Evolutionary conservation across 2,113 vertebrate genomes (phyloP), one percentile per base, ranked within the genome.

Genomic region (Halcyon senegalensis): DNA sequence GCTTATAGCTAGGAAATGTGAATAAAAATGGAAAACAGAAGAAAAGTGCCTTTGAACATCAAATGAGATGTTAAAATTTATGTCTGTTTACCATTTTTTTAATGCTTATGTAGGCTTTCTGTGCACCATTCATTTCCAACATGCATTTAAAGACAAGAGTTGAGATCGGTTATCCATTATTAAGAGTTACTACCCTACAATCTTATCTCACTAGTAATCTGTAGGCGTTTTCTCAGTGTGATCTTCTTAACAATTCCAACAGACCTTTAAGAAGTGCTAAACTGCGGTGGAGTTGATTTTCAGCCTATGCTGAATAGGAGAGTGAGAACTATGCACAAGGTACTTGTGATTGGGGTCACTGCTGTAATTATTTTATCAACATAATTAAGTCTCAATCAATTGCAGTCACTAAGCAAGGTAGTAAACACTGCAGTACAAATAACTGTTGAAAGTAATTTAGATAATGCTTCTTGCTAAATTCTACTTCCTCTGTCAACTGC

Each of bases 361-460:
- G 3, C 7, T 84, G 6, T 64, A 93, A 95, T 94, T 90, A 92
- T 89, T 93, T 93, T 94, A 86, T 91, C 48, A 89, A n/a, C 53
- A n/a, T 68, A 96, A 96, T 95, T 92, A 90, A 95, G 64, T 72
- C 73, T 72, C 66, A 90, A 87, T 75, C 88, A 92, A 27, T 58
- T 90, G 64, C 44, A 94, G 53, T 60, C 66, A 79, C 80, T 87
- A 94, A 95, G 43, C 21, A 64, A 69, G 60, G 60, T 67, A 90
- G 88, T 90, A 96, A 90, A 94, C 80, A 94, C 10, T 81, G 46
- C 59, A 90, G 43, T 75, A 81, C 43, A 74, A 94, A 82, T 78
- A 88, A 82, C 31, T 92, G 35, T 43, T 89, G 68, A 83, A 96
- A 81, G 62, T 67, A 89, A 92, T 96, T 95, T 96, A 94, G 72